Evolutionary conservation across 2,797 vertebrate species (phyloP).

Genomic region (Meriones psammophilus): DNA sequence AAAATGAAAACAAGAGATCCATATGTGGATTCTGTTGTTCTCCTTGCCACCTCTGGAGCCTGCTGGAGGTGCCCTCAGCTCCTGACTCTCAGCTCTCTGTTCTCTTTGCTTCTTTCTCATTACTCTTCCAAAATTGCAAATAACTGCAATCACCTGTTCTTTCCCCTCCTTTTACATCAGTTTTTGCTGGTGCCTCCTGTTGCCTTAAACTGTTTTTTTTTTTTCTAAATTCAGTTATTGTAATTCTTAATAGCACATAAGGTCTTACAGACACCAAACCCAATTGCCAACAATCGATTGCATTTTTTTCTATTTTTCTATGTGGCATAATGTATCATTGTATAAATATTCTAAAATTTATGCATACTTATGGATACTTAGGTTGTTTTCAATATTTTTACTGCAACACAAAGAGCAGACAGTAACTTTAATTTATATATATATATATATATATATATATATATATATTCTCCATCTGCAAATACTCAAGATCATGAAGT

Average conservation of each 20-base stretch:
- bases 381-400: constrained; percentile 17
- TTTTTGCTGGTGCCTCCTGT: not conserved
- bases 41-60: not conserved
- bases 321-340: not conserved
- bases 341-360: constrained; percentile 16
- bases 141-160: not conserved
- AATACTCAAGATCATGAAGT: not conserved
- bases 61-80: no score
- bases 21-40: not conserved
- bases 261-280: not conserved
- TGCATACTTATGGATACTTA: not conserved
- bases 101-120: not conserved
- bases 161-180: not conserved
- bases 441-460: not conserved
- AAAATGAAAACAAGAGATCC: not conserved
- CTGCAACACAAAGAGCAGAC: not conserved
- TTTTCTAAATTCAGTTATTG: not conserved
- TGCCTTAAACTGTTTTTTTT: not conserved
- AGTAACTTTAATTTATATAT: not conserved
- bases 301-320: constrained; percentile 12
- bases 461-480: not conserved
- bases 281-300: not conserved
- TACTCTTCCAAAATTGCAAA: not conserved
- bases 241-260: not conserved
- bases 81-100: not conserved